Conservation (phyloP, 2,113 vertebrate genomes). For the Ursus arctos region DNA sequence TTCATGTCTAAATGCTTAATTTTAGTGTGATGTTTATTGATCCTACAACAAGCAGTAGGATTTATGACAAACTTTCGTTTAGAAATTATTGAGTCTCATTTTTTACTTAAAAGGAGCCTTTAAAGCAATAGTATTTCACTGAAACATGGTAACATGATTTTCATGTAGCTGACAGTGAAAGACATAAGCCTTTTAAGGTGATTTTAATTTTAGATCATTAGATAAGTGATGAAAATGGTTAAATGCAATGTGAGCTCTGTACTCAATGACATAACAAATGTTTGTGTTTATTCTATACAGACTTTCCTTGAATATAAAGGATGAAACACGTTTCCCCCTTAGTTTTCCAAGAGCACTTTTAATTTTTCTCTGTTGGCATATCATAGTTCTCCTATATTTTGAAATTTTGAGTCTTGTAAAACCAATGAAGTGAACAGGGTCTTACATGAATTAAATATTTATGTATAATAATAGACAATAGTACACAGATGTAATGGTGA, state of each 20-base stretch:
- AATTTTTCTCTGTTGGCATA: slow-evolving; percentile 29
- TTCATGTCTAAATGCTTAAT: slow-evolving; percentile 38
- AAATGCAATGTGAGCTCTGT: slow-evolving; percentile 45
- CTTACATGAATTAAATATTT: not conserved
- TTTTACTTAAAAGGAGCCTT: slow-evolving; percentile 57
- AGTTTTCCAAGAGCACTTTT: slow-evolving; percentile 38
- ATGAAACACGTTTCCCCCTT: slow-evolving; percentile 42
- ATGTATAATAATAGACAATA: not conserved
- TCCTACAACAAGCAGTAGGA: not conserved
- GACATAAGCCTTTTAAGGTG: slow-evolving; percentile 42
- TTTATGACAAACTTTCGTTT: slow-evolving; percentile 16
- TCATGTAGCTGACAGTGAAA: slow-evolving; percentile 48
- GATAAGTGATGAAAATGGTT: slow-evolving; percentile 36
- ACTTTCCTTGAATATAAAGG: slow-evolving; percentile 73
- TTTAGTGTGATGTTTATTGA: slow-evolving; percentile 36
- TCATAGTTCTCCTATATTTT: not conserved
- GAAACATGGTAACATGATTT: slow-evolving; percentile 64
- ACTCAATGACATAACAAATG: slow-evolving; percentile 38
- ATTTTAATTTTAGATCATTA: slow-evolving; percentile 69
- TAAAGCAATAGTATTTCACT: slow-evolving; percentile 43
- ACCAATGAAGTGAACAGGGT: not conserved
- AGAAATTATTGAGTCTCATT: slow-evolving; percentile 57
- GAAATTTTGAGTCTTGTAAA: slow-evolving; percentile 6
- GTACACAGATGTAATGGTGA: not conserved
- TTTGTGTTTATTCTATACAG: slow-evolving; percentile 59